Evolutionary conservation across 2,888 invertebrate species (phyloP), one percentile per base, ranked within the genome.

Genomic region (Cheilosia vulpina): DNA sequence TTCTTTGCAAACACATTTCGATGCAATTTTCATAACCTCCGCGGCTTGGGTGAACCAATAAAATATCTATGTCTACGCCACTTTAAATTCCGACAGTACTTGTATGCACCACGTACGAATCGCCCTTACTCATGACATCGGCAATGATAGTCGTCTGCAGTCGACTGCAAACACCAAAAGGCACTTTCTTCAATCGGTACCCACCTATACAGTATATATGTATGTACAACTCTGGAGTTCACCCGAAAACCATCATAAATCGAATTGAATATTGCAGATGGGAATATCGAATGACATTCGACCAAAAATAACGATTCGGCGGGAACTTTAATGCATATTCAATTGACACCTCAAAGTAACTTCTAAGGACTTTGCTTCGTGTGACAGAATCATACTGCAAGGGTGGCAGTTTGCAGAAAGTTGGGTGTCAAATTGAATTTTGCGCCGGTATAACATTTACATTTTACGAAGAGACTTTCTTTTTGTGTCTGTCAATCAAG

Each of bases 401-500:
- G 50, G 60, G 62, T 43, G 34, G 19, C 55, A 43, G n/a, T 38
- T 55, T 53, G 55, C 19, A 62, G 34, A 53, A 57, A 57, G 38
- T 24, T 19, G 60, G 50, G 72, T 47, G 62, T 60, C 38, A 68
- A 83, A 68, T 79, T 57, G 68, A 79, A 57, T 79, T 73, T 73
- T 24, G 45, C 66, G 62, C 63, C 66, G 50, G 45, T 31, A 65
- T 73, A 68, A 68, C 55, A 63, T 50, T 83, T 83, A 57, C 73
- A 73, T 79, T 69, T 83, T 66, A 66, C 71, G 71, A 65, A 53
- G 24, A 66, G 50, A 34, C 21, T 83, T 68, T 68, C 71, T 62
- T 83, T 78, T 78, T 83, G 71, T 71, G 60, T 53, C 72, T 83
- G 83, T 83, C 83, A 83, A 83, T 83, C 78, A 83, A 78, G 72